Evolutionary conservation across 2,797 vertebrate genomes (phyloP), one percentile per base, ranked within the genome.

Genomic region (Lacerta viridis): DNA sequence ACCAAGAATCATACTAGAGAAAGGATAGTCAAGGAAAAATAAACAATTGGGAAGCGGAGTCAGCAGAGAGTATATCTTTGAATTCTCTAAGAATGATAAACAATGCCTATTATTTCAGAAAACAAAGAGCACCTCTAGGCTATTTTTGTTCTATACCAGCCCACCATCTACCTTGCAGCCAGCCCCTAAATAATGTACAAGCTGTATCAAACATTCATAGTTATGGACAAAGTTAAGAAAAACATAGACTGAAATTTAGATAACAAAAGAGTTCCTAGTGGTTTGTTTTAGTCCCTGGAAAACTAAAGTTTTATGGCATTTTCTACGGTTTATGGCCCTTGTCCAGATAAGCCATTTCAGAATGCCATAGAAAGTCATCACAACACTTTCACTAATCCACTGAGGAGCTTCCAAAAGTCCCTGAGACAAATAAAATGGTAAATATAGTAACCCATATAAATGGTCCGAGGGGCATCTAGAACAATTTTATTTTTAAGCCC

Each of bases 121-220:
- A 81, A 39, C 74, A 41, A 75, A 69, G 71, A 25, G 7, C 36
- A 86, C 86, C 88, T 93, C 33, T 1, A 88, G 91, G 87, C 29
- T 91, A 93, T 87, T 92, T 88, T n/a, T 91, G 92, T 92, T 93
- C 91, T 94, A 89, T 84, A 86, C 85, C 69, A 36, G 80, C 91
- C 93, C 74, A 86, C 43, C 80, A 87, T 13, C 71, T 89, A 92
- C 93, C 91, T 95, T 90, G 89, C 90, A 94, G 88, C 88, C 84
- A 59, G 0, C 9, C 89, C 90, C 92, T 97, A 95, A 97, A 97
- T 97, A 97, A 97, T 94, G 95, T 71, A 97, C 90, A 93, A 71
- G 86, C 84, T 93, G 95, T 95, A 97, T 97, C 95, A 97, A 97
- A 97, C 93, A 97, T 97, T 97, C 93, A 97, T 96, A 89, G 94